These are phyloP conservation scores for Drosophila kikkawai DNA, from an alignment of 1,140 invertebrate genomes.

Conservation along the genomic window DNA sequence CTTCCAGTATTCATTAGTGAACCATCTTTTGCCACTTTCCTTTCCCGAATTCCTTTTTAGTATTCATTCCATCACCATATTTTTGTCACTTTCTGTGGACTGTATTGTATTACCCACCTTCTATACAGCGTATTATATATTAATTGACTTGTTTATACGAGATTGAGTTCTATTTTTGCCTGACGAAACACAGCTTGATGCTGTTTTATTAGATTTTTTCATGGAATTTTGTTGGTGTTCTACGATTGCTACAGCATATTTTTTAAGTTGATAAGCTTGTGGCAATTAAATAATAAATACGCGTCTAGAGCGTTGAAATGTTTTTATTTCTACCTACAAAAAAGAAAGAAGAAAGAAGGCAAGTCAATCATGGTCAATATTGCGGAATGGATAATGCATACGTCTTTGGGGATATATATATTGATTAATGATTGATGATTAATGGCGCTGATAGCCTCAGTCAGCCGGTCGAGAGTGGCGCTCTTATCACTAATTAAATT, in stretches of 20 bases:
- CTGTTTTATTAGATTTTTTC: background rate
- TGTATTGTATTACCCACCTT: background rate
- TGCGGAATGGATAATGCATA: slow-evolving; percentile 6
- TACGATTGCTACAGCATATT: background rate
- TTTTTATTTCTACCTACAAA: background rate
- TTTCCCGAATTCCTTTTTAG: background rate
- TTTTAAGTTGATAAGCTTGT: slow-evolving; percentile 2
- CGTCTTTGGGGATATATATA: background rate
- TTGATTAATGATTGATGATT: slow-evolving; percentile 25
- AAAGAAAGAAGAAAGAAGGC: background rate
- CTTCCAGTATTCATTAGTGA: no score
- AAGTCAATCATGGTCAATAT: slow-evolving; percentile 11
- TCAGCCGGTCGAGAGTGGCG: background rate
- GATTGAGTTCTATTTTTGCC: slow-evolving; percentile 1
- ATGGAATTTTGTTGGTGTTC: background rate
- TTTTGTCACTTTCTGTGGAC: background rate
- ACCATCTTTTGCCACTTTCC: no score
- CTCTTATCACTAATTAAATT: slow-evolving; percentile 21
- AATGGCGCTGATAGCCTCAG: background rate
- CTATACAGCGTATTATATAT: background rate
- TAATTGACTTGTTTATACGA: slow-evolving; percentile 6
- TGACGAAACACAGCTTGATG: background rate
- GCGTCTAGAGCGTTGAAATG: background rate
- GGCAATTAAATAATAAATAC: slow-evolving; percentile 1
- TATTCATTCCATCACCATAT: background rate